Percentiles rank a stretch among this genome's conserved stretches.
Conservation (phyloP, 2,888 invertebrate genomes). For the Zonitis immaculata region DNA sequence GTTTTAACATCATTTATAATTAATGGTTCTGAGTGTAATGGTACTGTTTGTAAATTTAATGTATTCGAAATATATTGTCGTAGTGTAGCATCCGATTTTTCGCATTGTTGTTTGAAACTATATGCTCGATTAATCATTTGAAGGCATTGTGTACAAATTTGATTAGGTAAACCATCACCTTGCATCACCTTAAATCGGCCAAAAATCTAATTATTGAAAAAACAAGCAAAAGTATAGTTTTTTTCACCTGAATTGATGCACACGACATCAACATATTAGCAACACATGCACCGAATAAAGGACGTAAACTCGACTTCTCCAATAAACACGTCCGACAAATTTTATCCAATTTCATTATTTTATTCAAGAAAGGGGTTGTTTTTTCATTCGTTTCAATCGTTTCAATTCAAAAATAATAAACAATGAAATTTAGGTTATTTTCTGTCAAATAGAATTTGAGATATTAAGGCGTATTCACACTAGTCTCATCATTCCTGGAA, state of each 20-base stretch:
- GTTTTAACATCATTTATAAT: constrained; percentile 36
- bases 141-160: constrained; percentile 46
- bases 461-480: too few species aligned
- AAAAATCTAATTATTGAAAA: constrained; percentile 7
- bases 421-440: too few species aligned
- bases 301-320: constrained; percentile 43
- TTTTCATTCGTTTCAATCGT: too few species aligned
- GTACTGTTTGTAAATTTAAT: constrained; percentile 31
- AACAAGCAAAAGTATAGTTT: neutral
- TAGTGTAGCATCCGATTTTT: constrained; percentile 44
- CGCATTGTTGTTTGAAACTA: constrained; percentile 45
- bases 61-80: constrained; percentile 38
- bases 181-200: constrained; percentile 39
- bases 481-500: too few species aligned
- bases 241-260: constrained; percentile 41
- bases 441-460: too few species aligned
- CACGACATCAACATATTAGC: constrained; percentile 47
- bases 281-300: constrained; percentile 44
- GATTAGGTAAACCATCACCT: constrained; percentile 45
- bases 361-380: too few species aligned
- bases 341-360: constrained; percentile 45
- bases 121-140: constrained; percentile 43
- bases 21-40: constrained; percentile 27
- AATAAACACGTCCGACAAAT: constrained; percentile 45
- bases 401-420: too few species aligned